Conservation (phyloP, 2,888 invertebrate genomes). For the Drosophila infuscata region DNA sequence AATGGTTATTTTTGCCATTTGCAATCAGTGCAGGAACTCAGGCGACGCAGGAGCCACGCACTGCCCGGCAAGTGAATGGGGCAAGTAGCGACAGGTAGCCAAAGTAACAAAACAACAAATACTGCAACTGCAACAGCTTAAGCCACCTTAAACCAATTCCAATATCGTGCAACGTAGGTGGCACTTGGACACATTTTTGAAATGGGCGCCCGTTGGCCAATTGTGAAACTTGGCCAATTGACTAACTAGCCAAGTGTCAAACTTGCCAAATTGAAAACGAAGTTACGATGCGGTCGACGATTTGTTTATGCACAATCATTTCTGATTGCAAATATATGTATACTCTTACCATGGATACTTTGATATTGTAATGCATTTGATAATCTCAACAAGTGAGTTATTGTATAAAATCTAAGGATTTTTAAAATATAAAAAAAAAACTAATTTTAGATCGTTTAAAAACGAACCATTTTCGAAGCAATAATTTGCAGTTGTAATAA, state of each 20-base stretch:
- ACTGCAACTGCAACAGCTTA: slow-evolving; percentile 9
- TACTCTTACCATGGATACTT: slow-evolving; percentile 16
- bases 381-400: neutral
- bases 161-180: slow-evolving; percentile 71
- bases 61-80: slow-evolving; percentile 68
- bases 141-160: slow-evolving; percentile 14
- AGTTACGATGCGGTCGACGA: slow-evolving; percentile 76
- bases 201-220: slow-evolving; percentile 61
- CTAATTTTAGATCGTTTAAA: neutral
- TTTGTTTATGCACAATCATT: slow-evolving; percentile 63
- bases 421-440: neutral
- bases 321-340: slow-evolving; percentile 28
- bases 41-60: slow-evolving; percentile 49
- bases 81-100: slow-evolving; percentile 67
- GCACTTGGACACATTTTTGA: slow-evolving; percentile 68
- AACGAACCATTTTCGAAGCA: neutral
- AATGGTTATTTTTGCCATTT: slow-evolving; percentile 46
- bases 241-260: slow-evolving; percentile 77
- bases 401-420: neutral
- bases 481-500: neutral
- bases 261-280: slow-evolving; percentile 79
- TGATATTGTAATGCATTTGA: neutral
- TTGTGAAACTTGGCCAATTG: slow-evolving; percentile 71
- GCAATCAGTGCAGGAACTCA: slow-evolving; percentile 44
- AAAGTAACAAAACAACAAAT: neutral